Evolutionary conservation across 2,113 vertebrate genomes (phyloP).

Genomic region (Fregata magnificens): DNA sequence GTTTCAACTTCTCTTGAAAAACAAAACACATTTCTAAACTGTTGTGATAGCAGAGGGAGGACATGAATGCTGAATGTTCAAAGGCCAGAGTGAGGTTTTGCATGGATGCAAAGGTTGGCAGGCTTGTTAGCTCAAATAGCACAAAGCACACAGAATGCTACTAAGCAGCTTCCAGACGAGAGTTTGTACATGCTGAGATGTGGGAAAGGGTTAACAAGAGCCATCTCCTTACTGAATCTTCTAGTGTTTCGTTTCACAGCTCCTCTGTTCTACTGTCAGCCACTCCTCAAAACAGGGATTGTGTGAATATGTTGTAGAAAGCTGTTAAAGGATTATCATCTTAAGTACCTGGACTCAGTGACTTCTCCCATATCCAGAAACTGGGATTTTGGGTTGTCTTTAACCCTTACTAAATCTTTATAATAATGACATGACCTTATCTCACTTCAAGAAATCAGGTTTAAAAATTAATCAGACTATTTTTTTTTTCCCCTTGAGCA

Average conservation of each 20-base stretch:
- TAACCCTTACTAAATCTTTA: neutral
- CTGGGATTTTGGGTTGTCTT: neutral
- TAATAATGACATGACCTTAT: neutral
- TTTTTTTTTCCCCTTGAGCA: neutral
- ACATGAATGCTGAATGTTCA: neutral
- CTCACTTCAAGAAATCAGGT: neutral
- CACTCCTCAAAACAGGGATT: neutral
- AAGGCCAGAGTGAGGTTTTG: neutral
- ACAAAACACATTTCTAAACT: neutral
- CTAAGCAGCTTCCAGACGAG: neutral
- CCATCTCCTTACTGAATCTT: neutral
- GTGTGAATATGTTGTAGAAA: neutral
- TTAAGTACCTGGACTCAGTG: neutral
- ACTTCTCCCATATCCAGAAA: neutral
- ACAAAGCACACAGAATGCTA: neutral
- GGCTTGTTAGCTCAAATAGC: neutral
- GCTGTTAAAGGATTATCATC: neutral
- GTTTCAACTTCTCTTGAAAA: neutral
- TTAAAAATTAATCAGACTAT: neutral
- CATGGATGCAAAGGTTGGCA: neutral
- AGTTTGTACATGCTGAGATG: neutral
- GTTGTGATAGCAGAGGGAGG: neutral
- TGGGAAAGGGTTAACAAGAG: neutral
- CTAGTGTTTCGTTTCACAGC: neutral
- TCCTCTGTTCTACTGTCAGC: neutral